Base-by-base conservation (phyloP, 2,888 invertebrate genomes). In the Zaprionus bogoriensis region DNA sequence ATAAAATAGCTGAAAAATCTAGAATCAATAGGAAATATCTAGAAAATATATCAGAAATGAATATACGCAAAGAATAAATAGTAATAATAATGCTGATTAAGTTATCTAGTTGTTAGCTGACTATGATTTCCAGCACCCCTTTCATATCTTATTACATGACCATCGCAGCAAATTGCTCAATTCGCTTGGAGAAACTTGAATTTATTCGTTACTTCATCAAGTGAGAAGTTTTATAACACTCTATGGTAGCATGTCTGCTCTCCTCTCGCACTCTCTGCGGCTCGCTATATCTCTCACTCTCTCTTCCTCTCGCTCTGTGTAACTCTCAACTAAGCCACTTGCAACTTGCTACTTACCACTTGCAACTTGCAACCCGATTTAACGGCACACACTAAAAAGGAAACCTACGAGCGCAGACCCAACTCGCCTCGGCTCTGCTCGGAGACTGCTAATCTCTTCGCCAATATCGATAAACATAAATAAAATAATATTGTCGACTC, bases 381-480 rank as follows among this genome's bases (percentile, higher is more conserved):
- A 73, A 86, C 57, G 67, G 60, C 65, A 46, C 65, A 51, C 86
- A 76, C 86, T 80, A 79, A 86, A 68, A 78, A 55, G 59, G 54
- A 72, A 85, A 85, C 79, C 83, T 82, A 82, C 86, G 83, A 75
- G 73, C 83, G 50, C 86, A 71, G 71, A 39, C 55, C 45, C 12
- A n/a, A 14, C 38, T 10, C 46, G 48, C 39, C 63, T 59, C 38
- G 50, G 32, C 62, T 23, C 32, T 12, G 32, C 45, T 55, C 39
- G 25, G 19, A 14, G 32, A 53, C 67, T 62, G 69, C 87, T 87
- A 86, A 87, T 87, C 85, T 73, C 60, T 44, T 55, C 53, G 71
- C 64, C 67, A 59, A 67, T 70, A 86, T 87, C 86, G 87, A 82
- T 87, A 87, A 86, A 71, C 87, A 87, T 86, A 86, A 86, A 86